Evolutionary conservation across 1,140 invertebrate species (phyloP).

Genomic region (Drosophila bifasciata): DNA sequence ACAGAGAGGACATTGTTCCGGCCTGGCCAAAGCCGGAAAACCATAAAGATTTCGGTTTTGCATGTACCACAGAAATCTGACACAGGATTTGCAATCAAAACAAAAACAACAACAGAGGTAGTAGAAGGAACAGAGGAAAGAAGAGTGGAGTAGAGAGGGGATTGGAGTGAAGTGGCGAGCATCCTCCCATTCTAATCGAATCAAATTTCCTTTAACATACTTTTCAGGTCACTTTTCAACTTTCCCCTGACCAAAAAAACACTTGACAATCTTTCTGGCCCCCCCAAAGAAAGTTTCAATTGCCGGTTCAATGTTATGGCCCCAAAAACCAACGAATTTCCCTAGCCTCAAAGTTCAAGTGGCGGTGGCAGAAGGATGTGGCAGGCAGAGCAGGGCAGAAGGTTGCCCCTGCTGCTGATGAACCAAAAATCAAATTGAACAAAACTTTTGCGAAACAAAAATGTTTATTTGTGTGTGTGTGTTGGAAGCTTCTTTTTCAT

Average conservation of each 20-base stretch:
- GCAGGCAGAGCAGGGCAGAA: too few species aligned
- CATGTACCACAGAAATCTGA: conserved; percentile 12
- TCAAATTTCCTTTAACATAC: conserved; percentile 48
- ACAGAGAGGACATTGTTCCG: conserved; percentile 28
- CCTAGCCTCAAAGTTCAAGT: conserved; percentile 39
- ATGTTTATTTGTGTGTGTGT: neutral
- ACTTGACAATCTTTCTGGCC: conserved; percentile 34
- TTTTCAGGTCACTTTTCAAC: conserved; percentile 44
- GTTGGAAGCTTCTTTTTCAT: conserved; percentile 5
- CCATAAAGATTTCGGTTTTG: conserved; percentile 36
- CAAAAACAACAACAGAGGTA: too few species aligned
- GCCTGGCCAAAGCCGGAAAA: neutral
- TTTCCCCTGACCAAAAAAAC: conserved; percentile 22
- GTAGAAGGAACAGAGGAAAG: too few species aligned
- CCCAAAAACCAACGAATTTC: conserved; percentile 22
- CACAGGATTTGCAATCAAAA: too few species aligned
- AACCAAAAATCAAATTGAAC: conserved; percentile 51
- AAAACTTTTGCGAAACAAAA: conserved; percentile 54
- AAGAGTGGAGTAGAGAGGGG: neutral
- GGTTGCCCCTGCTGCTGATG: neutral
- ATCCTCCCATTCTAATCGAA: conserved; percentile 41
- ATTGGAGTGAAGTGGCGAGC: too few species aligned
- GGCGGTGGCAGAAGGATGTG: too few species aligned
- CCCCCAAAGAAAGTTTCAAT: conserved; percentile 48
- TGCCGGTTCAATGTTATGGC: conserved; percentile 18